A percentile compares a stretch with the other conserved stretches of the same genome.
Conservation (phyloP, 2,113 vertebrate species). For the Lota lota region DNA sequence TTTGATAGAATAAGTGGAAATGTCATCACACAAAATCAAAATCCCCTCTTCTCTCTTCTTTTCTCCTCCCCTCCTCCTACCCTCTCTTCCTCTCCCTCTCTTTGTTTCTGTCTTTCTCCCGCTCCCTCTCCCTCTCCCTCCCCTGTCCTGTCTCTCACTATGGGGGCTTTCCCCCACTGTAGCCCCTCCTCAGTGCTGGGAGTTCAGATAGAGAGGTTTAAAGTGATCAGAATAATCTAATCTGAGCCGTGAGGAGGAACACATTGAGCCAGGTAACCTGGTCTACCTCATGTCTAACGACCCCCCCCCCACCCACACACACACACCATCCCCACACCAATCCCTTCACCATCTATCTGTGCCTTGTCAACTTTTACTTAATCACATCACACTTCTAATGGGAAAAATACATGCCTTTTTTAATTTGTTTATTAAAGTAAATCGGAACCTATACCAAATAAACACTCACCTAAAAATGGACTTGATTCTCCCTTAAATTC, state of each 20-base stretch:
- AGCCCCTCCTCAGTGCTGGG: constrained; percentile 21
- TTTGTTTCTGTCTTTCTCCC: constrained; percentile 6
- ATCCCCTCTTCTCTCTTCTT: neutral
- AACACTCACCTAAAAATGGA: too few species aligned
- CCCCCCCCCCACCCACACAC: too few species aligned
- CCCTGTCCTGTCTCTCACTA: constrained; percentile 43
- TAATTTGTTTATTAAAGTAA: too few species aligned
- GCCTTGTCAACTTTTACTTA: neutral
- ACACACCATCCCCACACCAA: neutral
- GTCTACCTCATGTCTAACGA: constrained; percentile 10
- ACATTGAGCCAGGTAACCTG: constrained; percentile 41
- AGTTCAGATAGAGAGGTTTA: constrained; percentile 37
- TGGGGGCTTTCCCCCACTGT: constrained; percentile 61
- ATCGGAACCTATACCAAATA: too few species aligned
- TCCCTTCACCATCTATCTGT: neutral
- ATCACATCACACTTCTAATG: neutral
- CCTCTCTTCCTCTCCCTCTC: constrained; percentile 1
- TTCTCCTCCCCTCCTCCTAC: neutral
- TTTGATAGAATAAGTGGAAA: too few species aligned
- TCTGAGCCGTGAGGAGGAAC: constrained; percentile 39
- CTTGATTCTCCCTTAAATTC: too few species aligned
- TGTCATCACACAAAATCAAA: too few species aligned
- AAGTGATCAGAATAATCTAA: constrained; percentile 56
- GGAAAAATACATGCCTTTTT: too few species aligned
- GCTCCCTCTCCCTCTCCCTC: neutral